Conservation (phyloP, 2,113 vertebrate species). For the Cyprinodon brontotheroides region DNA sequence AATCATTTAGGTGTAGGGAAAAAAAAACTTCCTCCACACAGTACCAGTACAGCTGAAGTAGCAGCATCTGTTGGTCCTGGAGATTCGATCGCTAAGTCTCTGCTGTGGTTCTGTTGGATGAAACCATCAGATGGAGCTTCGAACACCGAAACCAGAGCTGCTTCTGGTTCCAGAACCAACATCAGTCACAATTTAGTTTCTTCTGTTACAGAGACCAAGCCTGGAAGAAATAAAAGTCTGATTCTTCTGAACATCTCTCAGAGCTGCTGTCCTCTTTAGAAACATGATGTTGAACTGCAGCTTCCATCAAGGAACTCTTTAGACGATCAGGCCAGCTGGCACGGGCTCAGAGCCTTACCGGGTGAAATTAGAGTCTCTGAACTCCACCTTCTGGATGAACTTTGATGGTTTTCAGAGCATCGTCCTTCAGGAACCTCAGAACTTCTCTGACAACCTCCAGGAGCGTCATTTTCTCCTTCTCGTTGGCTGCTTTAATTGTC, state of each 20-base stretch:
- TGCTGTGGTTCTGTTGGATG: constrained; percentile 13
- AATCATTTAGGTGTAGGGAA: too few relatives aligned
- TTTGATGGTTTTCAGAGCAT: neutral
- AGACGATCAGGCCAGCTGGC: constrained; percentile 54
- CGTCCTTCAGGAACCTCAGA: neutral
- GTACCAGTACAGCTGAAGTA: neutral
- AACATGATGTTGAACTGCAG: constrained; percentile 17
- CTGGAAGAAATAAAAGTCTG: constrained; percentile 25
- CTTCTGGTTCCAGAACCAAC: constrained; percentile 66
- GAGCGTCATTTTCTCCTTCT: neutral
- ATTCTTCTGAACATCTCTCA: neutral
- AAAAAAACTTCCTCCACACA: neutral
- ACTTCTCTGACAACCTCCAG: neutral
- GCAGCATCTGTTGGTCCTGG: constrained; percentile 16
- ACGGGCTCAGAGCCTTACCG: constrained; percentile 70
- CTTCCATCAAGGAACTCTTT: constrained; percentile 68
- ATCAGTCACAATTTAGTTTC: constrained; percentile 39
- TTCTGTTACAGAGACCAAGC: constrained; percentile 50
- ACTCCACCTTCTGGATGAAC: neutral
- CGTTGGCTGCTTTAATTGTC: neutral
- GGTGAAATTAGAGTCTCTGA: constrained; percentile 40
- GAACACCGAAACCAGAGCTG: constrained; percentile 65
- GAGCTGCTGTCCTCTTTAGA: neutral
- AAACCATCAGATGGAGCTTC: constrained; percentile 56
- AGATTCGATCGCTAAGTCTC: constrained; percentile 28